Base-by-base conservation (phyloP, 2,797 vertebrate genomes). In the Cyprinodon diabolis region DNA sequence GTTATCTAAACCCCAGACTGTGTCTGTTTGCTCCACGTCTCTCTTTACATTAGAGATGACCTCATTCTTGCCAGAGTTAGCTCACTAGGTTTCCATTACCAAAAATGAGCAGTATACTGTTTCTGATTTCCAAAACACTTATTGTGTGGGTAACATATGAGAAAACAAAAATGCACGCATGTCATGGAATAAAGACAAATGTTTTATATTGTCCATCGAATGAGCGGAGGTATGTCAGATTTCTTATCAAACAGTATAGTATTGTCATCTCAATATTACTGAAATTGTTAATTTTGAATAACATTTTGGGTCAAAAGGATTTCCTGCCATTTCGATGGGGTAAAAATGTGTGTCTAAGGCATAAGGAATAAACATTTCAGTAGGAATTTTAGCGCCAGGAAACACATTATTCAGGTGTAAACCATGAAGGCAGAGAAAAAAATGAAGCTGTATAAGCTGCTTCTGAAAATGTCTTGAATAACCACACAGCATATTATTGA, bases 31-130 rank as follows among this genome's bases (percentile, higher is more conserved):
- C 86, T 17, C 56, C 73, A 79, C 72, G 78, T 85, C 82, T 91
- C 82, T 91, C 92, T 92, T 89, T 93, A 90, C 91, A 90, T 94
- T 90, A 89, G 65, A 70, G 72, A 75, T 92, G 86, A 93, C 85
- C 87, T 92, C 89, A 93, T 91, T 88, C 80, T 88, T 84, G 77
- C 86, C 86, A 86, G 45, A 79, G 76, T 85, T 85, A 84, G 77
- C 86, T 86, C 86, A 88, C 75, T 83, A 76, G 82, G 77, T 91
- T 92, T 90, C 86, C 90, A 90, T 87, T 86, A 83, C 76, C 73
- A 65, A 40, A 69, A 75, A 81, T 74, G 75, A 81, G 82, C 37
- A 43, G 48, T 77, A 76, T 45, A 67, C 37, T 45, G 63, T 79
- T 72, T 78, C 69, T 43, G 66, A 70, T 60, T 40, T 55, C 45